Percentiles rank a stretch among this genome's conserved stretches.
Conservation (phyloP, 2,888 invertebrate species). For the Euclidia mi region DNA sequence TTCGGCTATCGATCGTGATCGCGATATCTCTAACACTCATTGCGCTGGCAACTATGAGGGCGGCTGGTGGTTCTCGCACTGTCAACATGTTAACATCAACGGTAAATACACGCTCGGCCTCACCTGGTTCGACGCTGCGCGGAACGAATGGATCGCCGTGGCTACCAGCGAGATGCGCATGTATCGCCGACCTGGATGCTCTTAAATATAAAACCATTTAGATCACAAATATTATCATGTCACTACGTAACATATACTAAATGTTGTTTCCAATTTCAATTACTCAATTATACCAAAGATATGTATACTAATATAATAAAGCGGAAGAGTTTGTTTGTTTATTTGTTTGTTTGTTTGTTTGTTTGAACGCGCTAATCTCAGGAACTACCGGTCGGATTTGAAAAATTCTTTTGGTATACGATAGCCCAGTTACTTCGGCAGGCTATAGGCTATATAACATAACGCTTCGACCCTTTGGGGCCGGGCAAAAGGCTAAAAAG, state of each 20-base stretch:
- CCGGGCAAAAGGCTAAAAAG: too few species aligned
- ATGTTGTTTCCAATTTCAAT: conserved; percentile 52
- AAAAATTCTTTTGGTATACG: too few species aligned
- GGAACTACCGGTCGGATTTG: too few species aligned
- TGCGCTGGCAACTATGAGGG: conserved; percentile 98
- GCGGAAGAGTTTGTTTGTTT: too few species aligned
- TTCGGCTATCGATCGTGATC: conserved; percentile 96
- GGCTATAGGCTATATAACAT: too few species aligned
- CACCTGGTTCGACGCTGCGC: conserved; percentile 96
- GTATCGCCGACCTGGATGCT: conserved; percentile 76
- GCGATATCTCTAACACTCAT: conserved; percentile 97
- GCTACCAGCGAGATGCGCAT: conserved; percentile 92
- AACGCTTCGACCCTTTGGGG: too few species aligned
- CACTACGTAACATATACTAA: conserved; percentile 25
- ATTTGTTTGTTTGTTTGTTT: too few species aligned
- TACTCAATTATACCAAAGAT: conserved; percentile 81
- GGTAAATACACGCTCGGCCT: conserved; percentile 97
- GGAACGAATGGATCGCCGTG: conserved; percentile 95
- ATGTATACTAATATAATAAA: too few species aligned
- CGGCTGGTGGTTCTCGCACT: conserved; percentile 99
- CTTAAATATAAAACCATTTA: conserved; percentile 55
- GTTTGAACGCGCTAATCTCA: too few species aligned
- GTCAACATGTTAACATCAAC: conserved; percentile 98
- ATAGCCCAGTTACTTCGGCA: too few species aligned
- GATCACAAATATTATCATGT: conserved; percentile 12